Evolutionary conservation across 2,797 vertebrate genomes (phyloP), one percentile per base, ranked within the genome.

Genomic region (Syngnathus acus): DNA sequence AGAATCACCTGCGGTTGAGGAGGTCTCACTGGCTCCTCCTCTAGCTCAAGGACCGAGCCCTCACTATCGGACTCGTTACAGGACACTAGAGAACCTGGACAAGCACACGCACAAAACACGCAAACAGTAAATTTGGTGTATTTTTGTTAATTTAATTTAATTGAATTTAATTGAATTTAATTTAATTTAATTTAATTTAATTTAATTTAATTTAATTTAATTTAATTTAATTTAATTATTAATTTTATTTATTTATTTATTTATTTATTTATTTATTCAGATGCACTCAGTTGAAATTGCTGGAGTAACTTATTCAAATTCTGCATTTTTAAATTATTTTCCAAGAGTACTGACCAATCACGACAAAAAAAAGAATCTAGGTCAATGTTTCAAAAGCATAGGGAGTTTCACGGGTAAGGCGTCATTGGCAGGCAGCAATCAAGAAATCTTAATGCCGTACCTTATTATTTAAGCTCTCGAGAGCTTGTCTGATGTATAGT

Each of bases 51-150:
- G 60, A 94, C 88, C 0, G 95, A 97, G 7, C 93, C 95, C 14
- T 95, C 95, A 67, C 94, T 97, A 68, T 98, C 95, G 0, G 95
- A 95, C 68, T 94, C 95, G 40, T 93, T 95, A 54, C 92, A 93
- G 0, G 95, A 95, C 78, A 87, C 73, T 76, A 83, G 73, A 61
- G 82, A 87, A 45, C 78, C 83, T 84, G 9, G 68, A 45, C 19
- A 39, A 48, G 6, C 11, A 67, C 11, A 16, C 9, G 69, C 37
- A 71, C 65, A 68, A 54, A 62, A 69, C 40, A 71, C 48, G 69
- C 17, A 64, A 7, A 42, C 13, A 70, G 14, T 50, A 37, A 63
- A 50, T n/a, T 50, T 9, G 48, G 48, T 21, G 50, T 21, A 9
- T 50, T 50, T 50, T 14, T 11, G 10, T 43, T 26, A 26, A 26